These are phyloP conservation scores for Cichladusa arquata DNA, from an alignment of 2,113 vertebrate genomes.

Conservation along the genomic window DNA sequence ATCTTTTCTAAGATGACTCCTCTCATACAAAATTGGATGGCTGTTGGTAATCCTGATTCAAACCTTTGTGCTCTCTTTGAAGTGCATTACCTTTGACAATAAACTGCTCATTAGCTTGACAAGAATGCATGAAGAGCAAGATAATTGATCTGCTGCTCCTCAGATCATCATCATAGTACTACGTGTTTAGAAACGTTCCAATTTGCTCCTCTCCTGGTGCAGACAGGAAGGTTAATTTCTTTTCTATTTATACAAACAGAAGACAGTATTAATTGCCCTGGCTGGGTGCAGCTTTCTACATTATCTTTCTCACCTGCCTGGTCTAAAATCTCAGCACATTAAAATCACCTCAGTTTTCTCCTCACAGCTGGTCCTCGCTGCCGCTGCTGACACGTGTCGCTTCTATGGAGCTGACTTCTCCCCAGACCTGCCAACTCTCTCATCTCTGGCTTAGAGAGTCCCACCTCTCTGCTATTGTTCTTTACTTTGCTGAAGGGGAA, in stretches of 20 bases:
- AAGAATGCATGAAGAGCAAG: not conserved
- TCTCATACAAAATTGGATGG: slow-evolving; percentile 25
- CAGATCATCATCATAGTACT: not conserved
- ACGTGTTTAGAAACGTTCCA: not conserved
- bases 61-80: slow-evolving; percentile 22
- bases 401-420: slow-evolving; percentile 32
- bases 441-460: slow-evolving; percentile 19
- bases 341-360: slow-evolving; percentile 16
- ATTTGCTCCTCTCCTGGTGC: slow-evolving; percentile 20
- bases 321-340: not conserved
- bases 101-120: slow-evolving; percentile 27
- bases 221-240: slow-evolving; percentile 42
- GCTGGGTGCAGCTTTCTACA: not conserved
- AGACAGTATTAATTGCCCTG: not conserved
- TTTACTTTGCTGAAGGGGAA: slow-evolving; percentile 68
- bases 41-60: slow-evolving; percentile 14
- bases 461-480: slow-evolving; percentile 43
- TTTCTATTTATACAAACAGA: not conserved
- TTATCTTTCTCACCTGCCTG: not conserved
- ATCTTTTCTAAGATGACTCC: not conserved
- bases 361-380: slow-evolving; percentile 3
- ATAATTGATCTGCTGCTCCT: slow-evolving; percentile 17
- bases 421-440: slow-evolving; percentile 8
- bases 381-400: not conserved
- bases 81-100: slow-evolving; percentile 30